A percentile compares a stretch with the other conserved stretches of the same genome.
Evolutionary conservation across 2,797 vertebrate genomes (phyloP).

Genomic region (Enteromius radiatus): DNA sequence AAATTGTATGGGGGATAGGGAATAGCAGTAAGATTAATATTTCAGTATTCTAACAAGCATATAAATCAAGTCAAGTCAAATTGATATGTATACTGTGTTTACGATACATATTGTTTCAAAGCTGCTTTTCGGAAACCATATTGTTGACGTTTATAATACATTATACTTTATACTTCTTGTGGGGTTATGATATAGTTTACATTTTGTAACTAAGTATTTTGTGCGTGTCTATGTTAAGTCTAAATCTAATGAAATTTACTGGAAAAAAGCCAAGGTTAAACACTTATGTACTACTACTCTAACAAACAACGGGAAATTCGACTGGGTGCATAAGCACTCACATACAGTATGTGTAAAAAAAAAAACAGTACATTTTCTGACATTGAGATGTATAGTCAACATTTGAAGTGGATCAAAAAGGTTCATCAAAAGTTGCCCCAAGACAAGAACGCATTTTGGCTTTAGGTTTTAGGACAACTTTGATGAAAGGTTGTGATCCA

Average conservation of each 20-base stretch:
- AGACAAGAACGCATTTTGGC: too few relatives aligned
- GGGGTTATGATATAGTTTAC: neutral
- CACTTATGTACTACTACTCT: neutral
- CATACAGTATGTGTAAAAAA: too few relatives aligned
- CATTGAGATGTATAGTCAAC: too few relatives aligned
- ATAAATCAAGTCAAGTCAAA: neutral
- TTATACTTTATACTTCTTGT: neutral
- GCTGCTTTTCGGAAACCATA: neutral
- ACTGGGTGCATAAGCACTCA: neutral
- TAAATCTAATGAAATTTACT: neutral
- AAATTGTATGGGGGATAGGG: neutral
- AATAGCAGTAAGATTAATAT: neutral
- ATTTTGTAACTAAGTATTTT: neutral
- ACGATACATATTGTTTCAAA: neutral
- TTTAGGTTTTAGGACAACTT: too few relatives aligned
- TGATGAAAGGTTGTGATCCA: too few relatives aligned
- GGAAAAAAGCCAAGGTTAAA: neutral
- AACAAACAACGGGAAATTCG: neutral
- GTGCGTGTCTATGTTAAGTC: neutral
- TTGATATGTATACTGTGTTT: neutral
- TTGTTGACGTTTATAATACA: neutral
- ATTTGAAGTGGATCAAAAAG: too few relatives aligned
- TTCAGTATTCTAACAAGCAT: neutral
- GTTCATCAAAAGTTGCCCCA: too few relatives aligned
- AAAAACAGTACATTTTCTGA: too few relatives aligned